A percentile compares a stretch with the other conserved stretches of the same genome.
These are phyloP conservation scores for Leucophenga varia DNA, from an alignment of 1,140 invertebrate species.

Conservation along the genomic window DNA sequence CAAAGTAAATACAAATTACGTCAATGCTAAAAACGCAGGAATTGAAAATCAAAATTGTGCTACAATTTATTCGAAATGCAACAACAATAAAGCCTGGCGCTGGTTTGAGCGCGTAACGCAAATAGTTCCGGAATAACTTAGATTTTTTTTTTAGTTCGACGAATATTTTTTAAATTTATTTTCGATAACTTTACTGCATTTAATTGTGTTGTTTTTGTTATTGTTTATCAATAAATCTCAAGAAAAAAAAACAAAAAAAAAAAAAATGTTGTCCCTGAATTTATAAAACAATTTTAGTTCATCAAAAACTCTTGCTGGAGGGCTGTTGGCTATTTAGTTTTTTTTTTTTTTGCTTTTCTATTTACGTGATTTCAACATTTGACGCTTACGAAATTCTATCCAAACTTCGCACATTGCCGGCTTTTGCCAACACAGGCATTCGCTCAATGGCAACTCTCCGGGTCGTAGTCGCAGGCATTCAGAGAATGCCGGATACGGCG, in stretches of 20 bases:
- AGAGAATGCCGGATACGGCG: conserved; percentile 32
- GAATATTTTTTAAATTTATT: no score
- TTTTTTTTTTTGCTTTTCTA: not conserved
- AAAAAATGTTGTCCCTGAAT: not conserved
- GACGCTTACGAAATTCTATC: conserved; percentile 17
- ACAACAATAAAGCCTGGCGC: conserved; percentile 20
- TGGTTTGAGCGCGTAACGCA: not conserved
- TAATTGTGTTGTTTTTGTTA: not conserved
- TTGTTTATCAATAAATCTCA: conserved; percentile 18
- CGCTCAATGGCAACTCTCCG: conserved; percentile 3
- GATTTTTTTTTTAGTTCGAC: no score
- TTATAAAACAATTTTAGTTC: not conserved
- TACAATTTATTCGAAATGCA: conserved; percentile 28
- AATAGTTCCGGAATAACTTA: no score
- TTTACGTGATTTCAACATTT: conserved; percentile 2
- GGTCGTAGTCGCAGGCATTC: conserved; percentile 20
- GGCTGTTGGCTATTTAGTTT: not conserved
- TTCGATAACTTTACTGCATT: no score
- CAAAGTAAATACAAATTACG: conserved; percentile 37
- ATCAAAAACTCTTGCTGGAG: not conserved
- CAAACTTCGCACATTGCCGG: conserved; percentile 33
- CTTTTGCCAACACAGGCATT: conserved; percentile 23
- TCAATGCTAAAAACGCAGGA: conserved; percentile 39
- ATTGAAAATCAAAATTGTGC: conserved; percentile 30
- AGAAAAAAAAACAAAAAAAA: not conserved